phyloP scores from a whole-genome alignment of 2,888 invertebrate species.

The Hirtodrosophila confusa region DNA sequence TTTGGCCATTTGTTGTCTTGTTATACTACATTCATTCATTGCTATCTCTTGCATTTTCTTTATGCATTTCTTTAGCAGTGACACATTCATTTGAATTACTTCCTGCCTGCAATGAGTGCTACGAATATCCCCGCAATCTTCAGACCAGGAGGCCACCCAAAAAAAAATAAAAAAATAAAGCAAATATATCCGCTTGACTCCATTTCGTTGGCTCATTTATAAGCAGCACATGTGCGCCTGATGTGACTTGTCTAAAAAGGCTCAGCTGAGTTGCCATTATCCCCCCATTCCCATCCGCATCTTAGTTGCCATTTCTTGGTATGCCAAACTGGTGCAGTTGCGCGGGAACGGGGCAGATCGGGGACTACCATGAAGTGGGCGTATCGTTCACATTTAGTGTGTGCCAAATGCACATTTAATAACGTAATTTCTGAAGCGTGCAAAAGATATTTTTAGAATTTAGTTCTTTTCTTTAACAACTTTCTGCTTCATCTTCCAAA shows the following conservation, averaged over 20 bases:
- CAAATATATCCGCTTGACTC: slow-evolving; percentile 40
- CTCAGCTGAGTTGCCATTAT: slow-evolving; percentile 52
- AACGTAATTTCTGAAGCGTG: slow-evolving; percentile 80
- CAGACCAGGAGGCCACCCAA: slow-evolving; percentile 15
- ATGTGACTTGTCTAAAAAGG: slow-evolving; percentile 58
- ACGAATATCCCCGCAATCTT: slow-evolving; percentile 1
- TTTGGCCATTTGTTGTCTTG: slow-evolving; percentile 48
- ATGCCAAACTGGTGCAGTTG: slow-evolving; percentile 8
- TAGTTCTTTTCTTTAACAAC: slow-evolving; percentile 58
- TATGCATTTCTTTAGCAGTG: slow-evolving; percentile 54
- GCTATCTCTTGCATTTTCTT: slow-evolving; percentile 47
- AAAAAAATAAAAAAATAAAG: slow-evolving; percentile 15
- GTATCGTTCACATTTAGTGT: slow-evolving; percentile 69
- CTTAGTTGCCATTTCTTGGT: slow-evolving; percentile 15
- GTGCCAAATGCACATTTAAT: slow-evolving; percentile 80
- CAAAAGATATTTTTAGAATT: slow-evolving; percentile 78
- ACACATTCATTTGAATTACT: slow-evolving; percentile 72
- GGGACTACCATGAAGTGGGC: not conserved
- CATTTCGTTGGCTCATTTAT: slow-evolving; percentile 66
- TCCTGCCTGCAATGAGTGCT: slow-evolving; percentile 54
- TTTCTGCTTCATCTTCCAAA: slow-evolving; percentile 70
- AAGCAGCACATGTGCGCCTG: slow-evolving; percentile 69
- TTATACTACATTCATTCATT: slow-evolving; percentile 36
- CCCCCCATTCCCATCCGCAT: not conserved
- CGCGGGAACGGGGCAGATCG: not conserved